Percentiles rank a stretch among this genome's conserved stretches.
These are phyloP conservation scores for Speoplatyrhinus poulsoni DNA, from an alignment of 2,113 vertebrate genomes.

Conservation along the genomic window DNA sequence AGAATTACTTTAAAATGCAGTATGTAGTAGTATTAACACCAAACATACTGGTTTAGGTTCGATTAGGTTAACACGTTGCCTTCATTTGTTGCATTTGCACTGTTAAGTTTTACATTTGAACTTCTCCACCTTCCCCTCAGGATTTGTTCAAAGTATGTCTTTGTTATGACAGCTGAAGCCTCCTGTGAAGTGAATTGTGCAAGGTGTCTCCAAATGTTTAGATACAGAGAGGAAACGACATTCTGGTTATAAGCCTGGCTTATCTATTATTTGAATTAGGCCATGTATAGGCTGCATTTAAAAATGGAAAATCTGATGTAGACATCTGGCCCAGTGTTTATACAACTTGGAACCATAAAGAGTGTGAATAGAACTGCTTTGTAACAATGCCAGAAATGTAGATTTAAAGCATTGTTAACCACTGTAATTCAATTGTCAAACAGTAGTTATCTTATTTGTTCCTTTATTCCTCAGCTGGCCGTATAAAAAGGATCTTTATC, in stretches of 20 bases:
- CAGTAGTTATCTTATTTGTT: constrained; percentile 22
- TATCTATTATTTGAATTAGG: constrained; percentile 64
- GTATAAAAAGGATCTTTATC: constrained; percentile 48
- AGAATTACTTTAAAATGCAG: no score
- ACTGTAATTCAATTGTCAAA: constrained; percentile 70
- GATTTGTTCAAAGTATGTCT: constrained; percentile 56
- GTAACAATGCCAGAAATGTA: constrained; percentile 39
- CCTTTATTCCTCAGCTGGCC: constrained; percentile 1
- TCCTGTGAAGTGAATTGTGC: constrained; percentile 50
- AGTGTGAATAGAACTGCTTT: constrained; percentile 48
- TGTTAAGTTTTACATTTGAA: constrained; percentile 3
- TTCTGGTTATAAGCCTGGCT: constrained; percentile 39
- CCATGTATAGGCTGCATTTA: constrained; percentile 44
- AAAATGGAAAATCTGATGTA: constrained; percentile 38
- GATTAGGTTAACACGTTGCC: background rate
- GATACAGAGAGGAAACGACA: constrained; percentile 43
- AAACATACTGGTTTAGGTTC: constrained; percentile 30
- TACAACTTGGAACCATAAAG: constrained; percentile 59
- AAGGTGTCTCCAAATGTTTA: constrained; percentile 61
- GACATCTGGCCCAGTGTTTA: constrained; percentile 63
- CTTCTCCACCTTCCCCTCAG: constrained; percentile 61
- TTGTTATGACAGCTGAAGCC: constrained; percentile 72
- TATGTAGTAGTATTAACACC: background rate
- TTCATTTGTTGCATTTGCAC: constrained; percentile 35
- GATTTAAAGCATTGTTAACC: constrained; percentile 67